Percentiles rank a stretch among this genome's conserved stretches.
Evolutionary conservation across 2,888 invertebrate genomes (phyloP).

Genomic region (Cheilosia variabilis): DNA sequence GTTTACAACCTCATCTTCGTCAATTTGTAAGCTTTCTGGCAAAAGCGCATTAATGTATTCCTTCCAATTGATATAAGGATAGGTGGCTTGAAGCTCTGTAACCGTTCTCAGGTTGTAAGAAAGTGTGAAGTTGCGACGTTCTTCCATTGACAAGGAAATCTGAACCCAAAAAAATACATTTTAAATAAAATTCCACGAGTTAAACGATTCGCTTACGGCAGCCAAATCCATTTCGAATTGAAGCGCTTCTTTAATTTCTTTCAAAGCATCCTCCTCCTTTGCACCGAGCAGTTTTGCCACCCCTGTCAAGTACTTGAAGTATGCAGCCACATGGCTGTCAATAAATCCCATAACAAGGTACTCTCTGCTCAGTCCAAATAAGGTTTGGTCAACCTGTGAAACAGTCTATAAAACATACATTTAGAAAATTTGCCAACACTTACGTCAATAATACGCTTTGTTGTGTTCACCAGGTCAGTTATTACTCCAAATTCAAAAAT

Average conservation of each 20-base stretch:
- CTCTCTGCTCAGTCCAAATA: slow-evolving; percentile 92
- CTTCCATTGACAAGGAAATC: slow-evolving; percentile 94
- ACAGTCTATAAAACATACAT: slow-evolving; percentile 23
- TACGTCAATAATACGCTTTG: slow-evolving; percentile 93
- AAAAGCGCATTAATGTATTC: slow-evolving; percentile 93
- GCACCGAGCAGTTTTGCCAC: slow-evolving; percentile 94
- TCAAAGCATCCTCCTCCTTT: slow-evolving; percentile 86
- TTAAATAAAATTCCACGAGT: background rate
- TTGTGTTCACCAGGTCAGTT: slow-evolving; percentile 95
- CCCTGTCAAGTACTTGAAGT: slow-evolving; percentile 94
- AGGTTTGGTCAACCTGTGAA: slow-evolving; percentile 92
- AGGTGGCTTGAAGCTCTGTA: slow-evolving; percentile 88
- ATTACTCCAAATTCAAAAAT: slow-evolving; percentile 95
- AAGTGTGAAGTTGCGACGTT: slow-evolving; percentile 94
- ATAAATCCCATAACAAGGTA: slow-evolving; percentile 92
- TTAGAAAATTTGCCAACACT: slow-evolving; percentile 77
- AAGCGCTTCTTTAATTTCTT: slow-evolving; percentile 91
- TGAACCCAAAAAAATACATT: slow-evolving; percentile 80
- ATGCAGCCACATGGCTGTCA: slow-evolving; percentile 93
- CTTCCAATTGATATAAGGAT: slow-evolving; percentile 86
- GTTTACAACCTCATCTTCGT: slow-evolving; percentile 90
- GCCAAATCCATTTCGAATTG: slow-evolving; percentile 95
- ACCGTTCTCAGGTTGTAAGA: slow-evolving; percentile 97
- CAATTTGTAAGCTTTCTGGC: slow-evolving; percentile 86
- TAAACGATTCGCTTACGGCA: slow-evolving; percentile 88